A percentile compares a stretch with the other conserved stretches of the same genome.
These are phyloP conservation scores for Euplagia quadripunctaria DNA, from an alignment of 2,888 invertebrate genomes.

Conservation along the genomic window DNA sequence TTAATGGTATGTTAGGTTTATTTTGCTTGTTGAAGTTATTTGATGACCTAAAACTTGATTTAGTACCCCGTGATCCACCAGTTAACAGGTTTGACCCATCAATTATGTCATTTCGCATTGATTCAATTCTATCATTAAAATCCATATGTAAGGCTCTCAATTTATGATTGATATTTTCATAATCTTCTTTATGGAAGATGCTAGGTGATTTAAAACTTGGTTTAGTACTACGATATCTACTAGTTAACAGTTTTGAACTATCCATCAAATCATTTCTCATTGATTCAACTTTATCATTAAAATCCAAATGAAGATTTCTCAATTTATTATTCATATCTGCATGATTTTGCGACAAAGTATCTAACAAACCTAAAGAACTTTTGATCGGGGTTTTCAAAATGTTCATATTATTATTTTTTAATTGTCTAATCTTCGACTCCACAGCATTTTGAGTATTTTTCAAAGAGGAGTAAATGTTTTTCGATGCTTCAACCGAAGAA, in stretches of 20 bases:
- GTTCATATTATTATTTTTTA: slow-evolving; percentile 43
- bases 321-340: slow-evolving; percentile 74
- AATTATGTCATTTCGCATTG: slow-evolving; percentile 64
- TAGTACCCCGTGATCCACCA: slow-evolving; percentile 19
- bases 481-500: slow-evolving; percentile 42
- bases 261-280: slow-evolving; percentile 65
- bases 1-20: slow-evolving; percentile 18
- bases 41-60: slow-evolving; percentile 18
- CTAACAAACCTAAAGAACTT: slow-evolving; percentile 63
- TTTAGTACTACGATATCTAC: slow-evolving; percentile 17
- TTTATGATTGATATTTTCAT: slow-evolving; percentile 72
- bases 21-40: slow-evolving; percentile 19
- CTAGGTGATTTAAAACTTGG: slow-evolving; percentile 19
- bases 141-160: slow-evolving; percentile 70
- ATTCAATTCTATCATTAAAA: slow-evolving; percentile 70
- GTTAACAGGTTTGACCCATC: slow-evolving; percentile 52
- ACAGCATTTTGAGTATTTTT: slow-evolving; percentile 64
- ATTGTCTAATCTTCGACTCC: slow-evolving; percentile 56
- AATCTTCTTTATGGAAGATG: slow-evolving; percentile 34
- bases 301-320: slow-evolving; percentile 69
- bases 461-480: slow-evolving; percentile 46
- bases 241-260: slow-evolving; percentile 43
- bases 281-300: slow-evolving; percentile 70
- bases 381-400: slow-evolving; percentile 49
- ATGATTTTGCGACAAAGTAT: slow-evolving; percentile 59